A percentile compares a stretch with the other conserved stretches of the same genome.
phyloP scores from a whole-genome alignment of 2,113 vertebrate species.

The Charina bottae region DNA sequence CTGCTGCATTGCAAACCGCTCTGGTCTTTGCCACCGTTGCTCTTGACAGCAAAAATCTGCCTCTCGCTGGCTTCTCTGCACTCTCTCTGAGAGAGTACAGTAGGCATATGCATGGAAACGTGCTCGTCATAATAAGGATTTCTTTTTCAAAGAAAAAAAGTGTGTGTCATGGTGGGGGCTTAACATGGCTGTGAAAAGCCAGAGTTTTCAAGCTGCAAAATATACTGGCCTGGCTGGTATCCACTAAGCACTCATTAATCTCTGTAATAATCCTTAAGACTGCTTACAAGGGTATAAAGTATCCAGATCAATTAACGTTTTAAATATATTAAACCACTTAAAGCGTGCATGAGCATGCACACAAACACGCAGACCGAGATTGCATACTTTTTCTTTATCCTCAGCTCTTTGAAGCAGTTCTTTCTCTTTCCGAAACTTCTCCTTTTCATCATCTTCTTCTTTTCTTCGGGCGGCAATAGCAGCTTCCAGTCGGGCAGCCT shows the following conservation, averaged over 20 bases:
- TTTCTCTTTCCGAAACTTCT: conserved; percentile 78
- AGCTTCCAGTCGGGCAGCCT: conserved; percentile 83
- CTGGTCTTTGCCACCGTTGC: conserved; percentile 8
- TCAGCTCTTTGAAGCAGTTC: conserved; percentile 76
- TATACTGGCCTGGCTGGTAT: conserved; percentile 9
- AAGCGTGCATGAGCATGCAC: not conserved
- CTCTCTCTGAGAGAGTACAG: not conserved
- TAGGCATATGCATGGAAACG: not conserved
- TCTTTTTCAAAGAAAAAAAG: not conserved
- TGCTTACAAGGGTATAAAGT: not conserved
- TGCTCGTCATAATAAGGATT: not conserved
- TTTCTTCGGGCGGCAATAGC: conserved; percentile 79
- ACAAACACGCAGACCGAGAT: not conserved
- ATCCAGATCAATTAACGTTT: conserved; percentile 19
- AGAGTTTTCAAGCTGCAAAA: conserved; percentile 15
- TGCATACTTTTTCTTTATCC: conserved; percentile 80
- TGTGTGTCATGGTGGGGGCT: not conserved
- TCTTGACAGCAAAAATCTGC: conserved; percentile 4
- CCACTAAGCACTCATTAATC: not conserved
- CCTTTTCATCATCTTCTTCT: conserved; percentile 77
- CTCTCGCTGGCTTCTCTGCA: not conserved
- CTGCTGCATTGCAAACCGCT: conserved; percentile 38
- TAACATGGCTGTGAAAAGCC: not conserved
- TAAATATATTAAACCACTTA: not conserved
- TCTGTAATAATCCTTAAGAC: not conserved